Evolutionary conservation across 35 echinoderm and acorn worm species (phyloP).

Genomic region (Ophioderma brevispina): DNA sequence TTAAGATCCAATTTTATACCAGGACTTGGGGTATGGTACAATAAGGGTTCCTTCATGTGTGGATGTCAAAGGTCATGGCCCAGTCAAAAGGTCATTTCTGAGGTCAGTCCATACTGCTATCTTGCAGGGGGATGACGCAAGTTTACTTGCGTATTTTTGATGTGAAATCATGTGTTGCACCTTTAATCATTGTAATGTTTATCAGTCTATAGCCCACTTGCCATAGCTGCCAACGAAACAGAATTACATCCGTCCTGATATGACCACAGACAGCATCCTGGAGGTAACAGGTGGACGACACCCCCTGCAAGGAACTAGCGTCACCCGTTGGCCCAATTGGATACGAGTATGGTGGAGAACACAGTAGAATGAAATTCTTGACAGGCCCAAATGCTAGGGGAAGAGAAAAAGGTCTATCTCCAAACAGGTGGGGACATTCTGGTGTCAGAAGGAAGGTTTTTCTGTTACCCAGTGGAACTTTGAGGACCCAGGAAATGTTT

Average conservation of each 20-base stretch:
- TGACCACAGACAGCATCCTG: slow-evolving; percentile 60
- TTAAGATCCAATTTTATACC: too few relatives aligned
- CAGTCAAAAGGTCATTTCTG: too few relatives aligned
- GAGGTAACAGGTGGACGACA: slow-evolving; percentile 85
- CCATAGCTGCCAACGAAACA: slow-evolving; percentile 76
- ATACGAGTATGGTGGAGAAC: slow-evolving; percentile 60
- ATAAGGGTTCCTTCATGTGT: too few relatives aligned
- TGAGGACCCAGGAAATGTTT: too few relatives aligned
- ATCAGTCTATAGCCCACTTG: slow-evolving; percentile 30
- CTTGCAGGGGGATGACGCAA: too few relatives aligned
- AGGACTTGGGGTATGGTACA: too few relatives aligned
- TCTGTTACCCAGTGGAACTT: too few relatives aligned
- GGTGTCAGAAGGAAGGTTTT: too few relatives aligned
- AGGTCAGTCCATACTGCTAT: too few relatives aligned
- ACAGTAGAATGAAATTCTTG: slow-evolving; percentile 85
- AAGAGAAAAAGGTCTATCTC: slow-evolving; percentile 90
- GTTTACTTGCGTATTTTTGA: too few relatives aligned
- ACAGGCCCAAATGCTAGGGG: slow-evolving; percentile 98
- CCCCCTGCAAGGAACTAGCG: slow-evolving; percentile 90
- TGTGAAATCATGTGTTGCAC: too few relatives aligned
- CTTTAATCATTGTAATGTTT: background rate
- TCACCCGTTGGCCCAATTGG: slow-evolving; percentile 92
- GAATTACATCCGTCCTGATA: slow-evolving; percentile 78
- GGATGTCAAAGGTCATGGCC: too few relatives aligned
- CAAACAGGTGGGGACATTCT: slow-evolving; percentile 83